Base-by-base conservation (phyloP, 2,888 invertebrate genomes). In the Caenorhabditis sp. region DNA sequence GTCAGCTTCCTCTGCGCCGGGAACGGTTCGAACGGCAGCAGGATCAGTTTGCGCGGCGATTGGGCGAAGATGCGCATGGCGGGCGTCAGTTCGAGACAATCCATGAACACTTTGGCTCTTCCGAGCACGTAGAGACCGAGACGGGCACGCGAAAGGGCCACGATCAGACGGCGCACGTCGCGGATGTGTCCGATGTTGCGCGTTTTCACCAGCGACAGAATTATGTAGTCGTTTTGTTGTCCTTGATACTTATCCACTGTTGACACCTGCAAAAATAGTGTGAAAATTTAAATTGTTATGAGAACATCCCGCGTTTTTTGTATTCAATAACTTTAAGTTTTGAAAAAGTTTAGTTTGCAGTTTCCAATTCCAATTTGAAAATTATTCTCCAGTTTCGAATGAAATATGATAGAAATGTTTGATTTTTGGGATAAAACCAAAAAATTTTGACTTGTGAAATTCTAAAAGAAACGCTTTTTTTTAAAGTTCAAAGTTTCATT, bases 241-340 rank as follows among this genome's bases (percentile, higher is more conserved):
- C 99, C 99, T 89, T 99, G 99, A 90, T 96, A 99, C 89, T 98
- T 97, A 91, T 99, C 99, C 17, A 99, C 99, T 0, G 99, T 99
- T 0, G 92, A 91, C 48, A 92, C 89, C 90, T 91, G 82, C 7
- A 83, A 66, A 50, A 61, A n/a, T n/a, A n/a, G n/a, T 2, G 9
- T 8, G 26, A 37, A 37, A 48, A 35, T n/a, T n/a, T n/a, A n/a
- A n/a, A n/a, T n/a, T n/a, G n/a, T n/a, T n/a, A n/a, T n/a, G n/a
- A n/a, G n/a, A n/a, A n/a, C n/a, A n/a, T n/a, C n/a, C n/a, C n/a
- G n/a, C n/a, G n/a, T n/a, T n/a, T n/a, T n/a, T n/a, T n/a, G n/a
- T n/a, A n/a, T n/a, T n/a, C n/a, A n/a, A n/a, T n/a, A n/a, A n/a
- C n/a, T n/a, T n/a, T n/a, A n/a, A n/a, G n/a, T n/a, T n/a, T n/a